Evolutionary conservation across 2,113 vertebrate species (phyloP), one percentile per base, ranked within the genome.

Genomic region (Bufo bufo): DNA sequence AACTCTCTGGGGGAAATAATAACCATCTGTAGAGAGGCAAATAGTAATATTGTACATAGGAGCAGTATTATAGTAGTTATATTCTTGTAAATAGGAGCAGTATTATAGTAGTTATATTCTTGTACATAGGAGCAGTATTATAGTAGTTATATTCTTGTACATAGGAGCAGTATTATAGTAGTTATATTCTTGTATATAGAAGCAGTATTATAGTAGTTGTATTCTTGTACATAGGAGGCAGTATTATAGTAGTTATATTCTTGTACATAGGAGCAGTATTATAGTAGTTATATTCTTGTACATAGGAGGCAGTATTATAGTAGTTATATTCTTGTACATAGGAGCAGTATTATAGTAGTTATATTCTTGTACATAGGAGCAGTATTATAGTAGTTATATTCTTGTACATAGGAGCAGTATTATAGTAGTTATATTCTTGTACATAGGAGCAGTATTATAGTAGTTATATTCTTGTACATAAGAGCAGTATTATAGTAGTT

Each of bases 1-100:
- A 49, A 94, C 90, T 90, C 94, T 96, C 59, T 96, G 90, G 6
- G 98, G 97, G 65, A 98, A 96, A 92, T 99, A 99, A 79, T 95
- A 95, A 84, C 97, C 96, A 12, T 91, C 95, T 96, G 93, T 12
- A 50, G 19, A 13, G 14, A 14, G 23, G 12, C 19, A 45, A 45
- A 47, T 61, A 45, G 3, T 33, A n/a, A 23, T 10, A 69, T 69
- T 33, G 7, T 33, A 33, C 33, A 33, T 33, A 23, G 63, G 8
- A 2, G 63, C 63, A 66, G 63, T 66, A 66, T 66, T 66, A 66
- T 66, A 66, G 63, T 23, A 66, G 63, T 23, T n/a, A 23, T 66
- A 66, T 66, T 66, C 63, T 66, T 66, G 63, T 66, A 66, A 1
- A 66, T 66, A 66, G 63, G n/a, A 4, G 63, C 63, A 66, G 63